Conservation (phyloP, 2,888 invertebrate species). For the Nemotelus nigrinus region DNA sequence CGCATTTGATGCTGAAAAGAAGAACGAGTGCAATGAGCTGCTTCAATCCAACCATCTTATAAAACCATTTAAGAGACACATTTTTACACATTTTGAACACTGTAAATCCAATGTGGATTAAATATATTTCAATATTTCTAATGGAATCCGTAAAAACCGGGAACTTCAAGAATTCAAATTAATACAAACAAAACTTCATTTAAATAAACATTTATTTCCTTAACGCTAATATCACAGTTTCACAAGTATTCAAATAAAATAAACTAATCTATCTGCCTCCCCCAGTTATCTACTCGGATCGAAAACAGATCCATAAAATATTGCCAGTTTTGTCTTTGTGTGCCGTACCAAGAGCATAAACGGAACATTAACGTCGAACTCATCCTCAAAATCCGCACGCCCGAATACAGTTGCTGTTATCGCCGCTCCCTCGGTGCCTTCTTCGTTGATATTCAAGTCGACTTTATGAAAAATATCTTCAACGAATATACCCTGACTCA, state of each 20-base stretch:
- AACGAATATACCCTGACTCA: conserved; percentile 61
- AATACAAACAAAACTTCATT: not conserved
- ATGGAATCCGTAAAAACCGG: not conserved
- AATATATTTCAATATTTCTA: not conserved
- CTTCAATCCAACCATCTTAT: too few species aligned
- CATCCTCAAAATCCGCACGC: conserved; percentile 67
- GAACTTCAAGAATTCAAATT: not conserved
- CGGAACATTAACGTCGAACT: conserved; percentile 70
- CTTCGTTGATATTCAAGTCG: conserved; percentile 71
- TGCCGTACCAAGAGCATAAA: conserved; percentile 76
- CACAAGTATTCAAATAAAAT: not conserved
- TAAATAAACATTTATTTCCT: not conserved
- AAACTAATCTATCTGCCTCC: not conserved
- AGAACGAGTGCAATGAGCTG: too few species aligned
- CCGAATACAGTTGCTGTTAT: conserved; percentile 69
- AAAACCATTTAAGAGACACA: too few species aligned
- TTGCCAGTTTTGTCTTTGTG: conserved; percentile 69
- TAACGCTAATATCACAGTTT: conserved; percentile 30
- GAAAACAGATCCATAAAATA: conserved; percentile 75
- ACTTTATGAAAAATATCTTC: conserved; percentile 72
- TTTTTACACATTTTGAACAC: too few species aligned
- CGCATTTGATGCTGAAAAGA: too few species aligned
- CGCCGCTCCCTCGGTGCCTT: conserved; percentile 74
- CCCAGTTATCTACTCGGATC: conserved; percentile 61
- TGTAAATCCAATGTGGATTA: too few species aligned